Conservation (phyloP, 2,888 invertebrate species). For the Syritta pipiens region DNA sequence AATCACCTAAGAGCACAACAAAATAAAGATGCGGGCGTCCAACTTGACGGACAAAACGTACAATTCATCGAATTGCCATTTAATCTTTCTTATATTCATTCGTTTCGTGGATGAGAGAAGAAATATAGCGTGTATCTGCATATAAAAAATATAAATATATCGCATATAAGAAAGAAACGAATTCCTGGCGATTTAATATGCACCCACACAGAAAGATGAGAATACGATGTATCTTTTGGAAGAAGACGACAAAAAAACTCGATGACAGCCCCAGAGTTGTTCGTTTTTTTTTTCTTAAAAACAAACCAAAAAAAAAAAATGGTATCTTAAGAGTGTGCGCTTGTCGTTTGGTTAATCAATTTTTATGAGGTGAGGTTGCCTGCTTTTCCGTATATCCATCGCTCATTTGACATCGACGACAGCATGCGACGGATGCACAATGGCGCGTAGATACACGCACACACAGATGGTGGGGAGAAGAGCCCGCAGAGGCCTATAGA, state of each 20-base stretch:
- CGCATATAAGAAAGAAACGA: conserved; percentile 40
- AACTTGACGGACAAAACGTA: conserved; percentile 45
- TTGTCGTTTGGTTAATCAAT: conserved; percentile 69
- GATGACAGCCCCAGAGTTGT: conserved; percentile 56
- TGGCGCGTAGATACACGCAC: conserved; percentile 18
- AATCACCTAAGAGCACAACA: conserved; percentile 67
- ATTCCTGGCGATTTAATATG: conserved; percentile 58
- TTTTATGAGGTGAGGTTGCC: conserved; percentile 69
- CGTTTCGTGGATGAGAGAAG: conserved; percentile 6
- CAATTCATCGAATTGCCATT: conserved; percentile 62
- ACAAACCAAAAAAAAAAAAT: conserved; percentile 6
- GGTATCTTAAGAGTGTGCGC: conserved; percentile 60
- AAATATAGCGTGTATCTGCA: conserved; percentile 50
- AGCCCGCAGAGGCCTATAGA: conserved; percentile 7
- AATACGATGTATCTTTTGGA: conserved; percentile 52
- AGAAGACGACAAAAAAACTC: conserved; percentile 13
- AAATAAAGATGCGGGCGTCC: conserved; percentile 32
- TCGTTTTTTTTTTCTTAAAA: conserved; percentile 14
- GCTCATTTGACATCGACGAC: conserved; percentile 54
- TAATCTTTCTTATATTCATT: conserved; percentile 42
- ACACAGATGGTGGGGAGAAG: conserved; percentile 27
- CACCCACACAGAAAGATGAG: conserved; percentile 66
- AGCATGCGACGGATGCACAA: conserved; percentile 23
- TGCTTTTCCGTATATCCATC: conserved; percentile 63
- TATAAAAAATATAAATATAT: conserved; percentile 60